A percentile compares a stretch with the other conserved stretches of the same genome.
phyloP scores from a whole-genome alignment of 2,888 invertebrate genomes.

The Coremacera marginata region DNA sequence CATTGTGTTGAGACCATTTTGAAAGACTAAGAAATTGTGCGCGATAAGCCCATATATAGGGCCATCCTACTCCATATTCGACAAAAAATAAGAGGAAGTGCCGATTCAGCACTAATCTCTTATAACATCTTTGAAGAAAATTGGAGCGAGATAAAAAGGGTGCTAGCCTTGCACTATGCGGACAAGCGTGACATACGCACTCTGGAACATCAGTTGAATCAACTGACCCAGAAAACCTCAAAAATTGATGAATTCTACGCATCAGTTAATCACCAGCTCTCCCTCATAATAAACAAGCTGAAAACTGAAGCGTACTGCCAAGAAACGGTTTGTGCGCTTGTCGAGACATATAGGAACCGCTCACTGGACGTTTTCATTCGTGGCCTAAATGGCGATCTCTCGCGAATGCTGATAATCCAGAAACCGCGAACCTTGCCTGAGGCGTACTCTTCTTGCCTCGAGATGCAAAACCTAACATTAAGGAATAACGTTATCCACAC shows the following conservation, averaged over 20 bases:
- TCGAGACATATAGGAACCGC: conserved; percentile 37
- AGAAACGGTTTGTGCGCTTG: conserved; percentile 38
- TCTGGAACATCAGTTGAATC: conserved; percentile 46
- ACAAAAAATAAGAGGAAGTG: conserved; percentile 41
- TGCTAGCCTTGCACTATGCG: conserved; percentile 25
- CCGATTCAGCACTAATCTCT: conserved; percentile 40
- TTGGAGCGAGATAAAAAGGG: conserved; percentile 41
- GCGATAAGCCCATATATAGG: neutral
- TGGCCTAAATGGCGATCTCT: conserved; percentile 33
- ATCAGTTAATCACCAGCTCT: conserved; percentile 45
- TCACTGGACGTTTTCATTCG: conserved; percentile 31
- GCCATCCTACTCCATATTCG: conserved; percentile 44
- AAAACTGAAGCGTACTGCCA: neutral
- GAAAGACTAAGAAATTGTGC: neutral
- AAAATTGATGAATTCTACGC: conserved; percentile 46
- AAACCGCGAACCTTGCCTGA: conserved; percentile 39
- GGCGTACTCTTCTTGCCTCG: conserved; percentile 40
- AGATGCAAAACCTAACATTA: neutral
- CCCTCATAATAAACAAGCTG: conserved; percentile 44
- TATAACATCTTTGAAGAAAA: conserved; percentile 40
- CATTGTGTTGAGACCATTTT: conserved; percentile 1
- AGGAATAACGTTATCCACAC: neutral
- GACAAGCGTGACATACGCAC: conserved; percentile 48
- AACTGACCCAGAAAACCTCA: conserved; percentile 40
- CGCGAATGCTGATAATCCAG: conserved; percentile 42